Conservation (phyloP, 2,888 invertebrate species). For the Drosophila rellima region DNA sequence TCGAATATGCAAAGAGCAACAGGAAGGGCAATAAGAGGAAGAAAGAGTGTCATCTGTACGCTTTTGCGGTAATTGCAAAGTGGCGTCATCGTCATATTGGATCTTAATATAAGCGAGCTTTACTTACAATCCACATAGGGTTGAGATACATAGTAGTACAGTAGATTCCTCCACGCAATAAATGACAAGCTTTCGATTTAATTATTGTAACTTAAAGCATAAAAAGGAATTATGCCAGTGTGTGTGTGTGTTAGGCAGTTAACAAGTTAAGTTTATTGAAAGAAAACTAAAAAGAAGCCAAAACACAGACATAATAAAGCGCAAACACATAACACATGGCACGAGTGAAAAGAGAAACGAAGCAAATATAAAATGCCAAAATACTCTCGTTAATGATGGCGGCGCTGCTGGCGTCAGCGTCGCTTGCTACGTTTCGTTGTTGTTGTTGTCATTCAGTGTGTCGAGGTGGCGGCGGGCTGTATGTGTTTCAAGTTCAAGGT, state of each 20-base stretch:
- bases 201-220: not conserved
- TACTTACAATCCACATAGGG: slow-evolving; percentile 4
- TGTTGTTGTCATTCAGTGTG: slow-evolving; percentile 64
- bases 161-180: not conserved
- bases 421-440: slow-evolving; percentile 27
- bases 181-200: not conserved
- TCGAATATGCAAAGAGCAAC: slow-evolving; percentile 48
- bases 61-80: slow-evolving; percentile 50
- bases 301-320: slow-evolving; percentile 39
- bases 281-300: slow-evolving; percentile 14
- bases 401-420: slow-evolving; percentile 40
- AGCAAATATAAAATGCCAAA: slow-evolving; percentile 46
- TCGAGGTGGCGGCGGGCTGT: slow-evolving; percentile 59
- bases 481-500: slow-evolving; percentile 85
- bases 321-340: slow-evolving; percentile 52
- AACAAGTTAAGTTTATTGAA: not conserved
- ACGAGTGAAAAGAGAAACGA: slow-evolving; percentile 46
- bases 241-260: not conserved
- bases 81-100: slow-evolving; percentile 57
- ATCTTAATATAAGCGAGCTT: slow-evolving; percentile 7
- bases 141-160: not conserved
- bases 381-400: slow-evolving; percentile 33
- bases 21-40: slow-evolving; percentile 7
- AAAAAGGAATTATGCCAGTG: not conserved
- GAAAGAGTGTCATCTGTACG: slow-evolving; percentile 33